phyloP scores from a whole-genome alignment of 2,888 invertebrate species.

The Drosophila nr. fundita region DNA sequence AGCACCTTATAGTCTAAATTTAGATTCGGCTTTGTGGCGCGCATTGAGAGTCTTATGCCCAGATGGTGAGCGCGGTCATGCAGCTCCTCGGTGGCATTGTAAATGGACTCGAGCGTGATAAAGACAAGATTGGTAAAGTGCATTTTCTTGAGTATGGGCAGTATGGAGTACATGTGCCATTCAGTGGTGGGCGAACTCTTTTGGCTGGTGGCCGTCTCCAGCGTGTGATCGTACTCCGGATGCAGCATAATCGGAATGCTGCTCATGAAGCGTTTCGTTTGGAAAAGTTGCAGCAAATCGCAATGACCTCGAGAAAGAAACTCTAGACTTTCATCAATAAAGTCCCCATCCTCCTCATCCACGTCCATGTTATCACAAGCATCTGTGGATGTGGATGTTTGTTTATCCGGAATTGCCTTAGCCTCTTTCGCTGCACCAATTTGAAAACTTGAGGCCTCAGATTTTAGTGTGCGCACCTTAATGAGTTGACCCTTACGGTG shows the following conservation, averaged over 20 bases:
- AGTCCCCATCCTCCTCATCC: slow-evolving; percentile 24
- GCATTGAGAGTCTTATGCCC: slow-evolving; percentile 56
- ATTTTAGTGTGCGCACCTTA: background rate
- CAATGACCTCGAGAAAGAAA: slow-evolving; percentile 65
- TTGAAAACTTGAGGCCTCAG: background rate
- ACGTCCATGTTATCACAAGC: background rate
- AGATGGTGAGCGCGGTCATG: slow-evolving; percentile 38
- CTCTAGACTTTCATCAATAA: slow-evolving; percentile 50
- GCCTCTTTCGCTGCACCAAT: background rate
- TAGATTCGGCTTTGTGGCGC: slow-evolving; percentile 40
- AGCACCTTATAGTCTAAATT: slow-evolving; percentile 36
- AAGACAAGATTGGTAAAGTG: slow-evolving; percentile 71
- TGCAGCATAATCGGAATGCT: slow-evolving; percentile 52
- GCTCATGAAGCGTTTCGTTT: slow-evolving; percentile 60
- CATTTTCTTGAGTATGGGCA: slow-evolving; percentile 71
- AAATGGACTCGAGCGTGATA: slow-evolving; percentile 75
- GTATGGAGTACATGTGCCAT: slow-evolving; percentile 80
- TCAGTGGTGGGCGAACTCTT: slow-evolving; percentile 48
- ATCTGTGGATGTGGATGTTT: background rate
- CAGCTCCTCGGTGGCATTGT: slow-evolving; percentile 60
- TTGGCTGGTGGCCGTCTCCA: slow-evolving; percentile 14
- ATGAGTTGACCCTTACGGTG: slow-evolving; percentile 32
- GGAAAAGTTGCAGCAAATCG: slow-evolving; percentile 66
- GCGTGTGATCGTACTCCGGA: slow-evolving; percentile 38
- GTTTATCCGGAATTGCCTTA: background rate